A percentile compares a stretch with the other conserved stretches of the same genome.
These are phyloP conservation scores for Rhaphigaster nebulosa DNA, from an alignment of 2,888 invertebrate species.

Conservation along the genomic window DNA sequence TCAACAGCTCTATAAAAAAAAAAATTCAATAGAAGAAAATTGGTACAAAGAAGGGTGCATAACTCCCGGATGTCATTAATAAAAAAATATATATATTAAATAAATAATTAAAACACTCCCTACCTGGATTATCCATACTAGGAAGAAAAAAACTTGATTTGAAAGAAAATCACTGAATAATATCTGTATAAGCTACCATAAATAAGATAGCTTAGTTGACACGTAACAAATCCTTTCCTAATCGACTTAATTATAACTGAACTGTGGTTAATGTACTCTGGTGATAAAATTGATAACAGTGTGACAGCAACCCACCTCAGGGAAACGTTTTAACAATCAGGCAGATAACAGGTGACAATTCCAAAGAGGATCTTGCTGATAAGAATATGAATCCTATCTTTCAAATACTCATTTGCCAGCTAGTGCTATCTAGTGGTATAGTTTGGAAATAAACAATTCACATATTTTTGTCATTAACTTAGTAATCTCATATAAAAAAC, in stretches of 20 bases:
- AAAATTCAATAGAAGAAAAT: not conserved
- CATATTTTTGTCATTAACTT: not conserved
- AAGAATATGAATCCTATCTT: not conserved
- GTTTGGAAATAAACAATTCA: not conserved
- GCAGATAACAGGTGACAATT: conserved; percentile 9
- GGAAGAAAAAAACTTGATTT: not conserved
- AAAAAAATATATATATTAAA: not conserved
- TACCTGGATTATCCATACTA: conserved; percentile 5
- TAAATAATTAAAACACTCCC: not conserved
- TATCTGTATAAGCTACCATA: not conserved
- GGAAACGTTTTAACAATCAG: not conserved
- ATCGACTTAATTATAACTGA: not conserved
- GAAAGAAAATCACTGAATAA: not conserved
- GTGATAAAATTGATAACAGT: conserved; percentile 9
- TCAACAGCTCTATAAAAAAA: not conserved
- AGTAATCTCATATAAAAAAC: too few species aligned
- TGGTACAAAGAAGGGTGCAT: not conserved
- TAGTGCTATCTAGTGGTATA: not conserved
- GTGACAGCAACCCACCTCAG: not conserved
- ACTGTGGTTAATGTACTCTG: conserved; percentile 20
- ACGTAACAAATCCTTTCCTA: not conserved
- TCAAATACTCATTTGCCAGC: not conserved
- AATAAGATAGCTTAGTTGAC: conserved; percentile 15
- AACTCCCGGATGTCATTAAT: not conserved
- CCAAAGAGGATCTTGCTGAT: not conserved